Base-by-base conservation (phyloP, 2,888 invertebrate species). In the Patella ulyssiponensis region DNA sequence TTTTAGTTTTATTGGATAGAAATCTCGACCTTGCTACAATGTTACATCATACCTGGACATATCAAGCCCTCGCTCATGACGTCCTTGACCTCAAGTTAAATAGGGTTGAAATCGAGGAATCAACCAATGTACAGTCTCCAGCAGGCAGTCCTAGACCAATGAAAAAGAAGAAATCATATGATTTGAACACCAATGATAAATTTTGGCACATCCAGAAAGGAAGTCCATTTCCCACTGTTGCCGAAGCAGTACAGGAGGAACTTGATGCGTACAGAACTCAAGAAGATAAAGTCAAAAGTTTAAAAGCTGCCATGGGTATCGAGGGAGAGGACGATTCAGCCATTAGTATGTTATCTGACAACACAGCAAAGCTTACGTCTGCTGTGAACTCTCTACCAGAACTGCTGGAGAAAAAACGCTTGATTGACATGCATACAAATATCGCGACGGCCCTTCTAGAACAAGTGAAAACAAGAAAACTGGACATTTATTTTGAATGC, bases 21-120 rank as follows among this genome's bases (percentile, higher is more conserved):
- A 98, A 97, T 92, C 94, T 98, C 83, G 99, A 99, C 92, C 95
- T 99, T 94, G 98, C 98, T 1, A 99, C 99, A 69, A 98, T 98
- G 44, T 93, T 99, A 80, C 99, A 99, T 93, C 99, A 99, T 92
- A 98, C 99, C 0, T 99, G 99, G 99, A 99, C 99, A 0, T 99
- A 99, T 92, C 99, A 99, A 78, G 99, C 99, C 1, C 92, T 99
- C 76, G 95, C 97, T 44, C 99, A 99, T 92, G 99, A 99, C 93
- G 96, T 99, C 5, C 92, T 99, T 89, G 97, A 98, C 89, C 93
- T 98, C 84, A 95, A 97, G 12, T 93, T 98, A 77, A 99, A 99
- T 92, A 94, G 97, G 82, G 94, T 96, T 0, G 94, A 94, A 70
- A 94, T 96, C 17, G 94, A 94, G 79, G 96, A 96, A 86, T 93